Evolutionary conservation across 2,888 invertebrate genomes (phyloP), one percentile per base, ranked within the genome.

Genomic region (Hydroisotoma schaefferi): DNA sequence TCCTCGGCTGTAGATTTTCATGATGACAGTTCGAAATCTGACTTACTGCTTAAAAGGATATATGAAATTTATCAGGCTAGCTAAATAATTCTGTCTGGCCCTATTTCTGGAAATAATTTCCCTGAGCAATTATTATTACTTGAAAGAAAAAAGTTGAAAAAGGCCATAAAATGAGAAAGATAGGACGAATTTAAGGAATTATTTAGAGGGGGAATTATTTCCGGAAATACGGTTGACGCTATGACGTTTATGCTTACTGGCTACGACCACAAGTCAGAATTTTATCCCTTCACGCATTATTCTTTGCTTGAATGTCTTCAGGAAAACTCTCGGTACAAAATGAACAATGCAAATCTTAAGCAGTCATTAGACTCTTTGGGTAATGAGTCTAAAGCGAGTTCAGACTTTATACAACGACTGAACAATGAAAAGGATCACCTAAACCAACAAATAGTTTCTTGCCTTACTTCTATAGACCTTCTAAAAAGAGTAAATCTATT

Each of bases 401-500:
- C 62, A 23, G 72, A 72, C 28, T 55, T 68, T 25, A 67, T 69
- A 26, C 65, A 58, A 44, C 62, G 72, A 49, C 52, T 72, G 18
- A 70, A 65, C 51, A 67, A 55, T 40, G 72, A 72, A 40, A 72
- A 70, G 53, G 72, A 72, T n/a, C 63, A 65, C 29, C 59, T 68
- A 2, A 72, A 72, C 48, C 70, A 70, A 49, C 69, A 69, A 47
- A 68, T 70, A 37, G 64, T 72, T 37, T 68, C 67, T 25, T 67
- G 69, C 55, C 63, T 72, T 43, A 70, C 70, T 33, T 65, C 69
- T 23, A 69, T 72, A 37, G 72, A 72, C 47, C 51, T 66, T 5
- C 61, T 70, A 8, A 72, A 72, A 44, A 18, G 72, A 49, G 72
- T 72, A 61, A 44, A 44, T 57, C 28, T 48, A 33, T 33, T 10